phyloP scores from a whole-genome alignment of 2,113 vertebrate species.

The Campylomormyrus numenius region DNA sequence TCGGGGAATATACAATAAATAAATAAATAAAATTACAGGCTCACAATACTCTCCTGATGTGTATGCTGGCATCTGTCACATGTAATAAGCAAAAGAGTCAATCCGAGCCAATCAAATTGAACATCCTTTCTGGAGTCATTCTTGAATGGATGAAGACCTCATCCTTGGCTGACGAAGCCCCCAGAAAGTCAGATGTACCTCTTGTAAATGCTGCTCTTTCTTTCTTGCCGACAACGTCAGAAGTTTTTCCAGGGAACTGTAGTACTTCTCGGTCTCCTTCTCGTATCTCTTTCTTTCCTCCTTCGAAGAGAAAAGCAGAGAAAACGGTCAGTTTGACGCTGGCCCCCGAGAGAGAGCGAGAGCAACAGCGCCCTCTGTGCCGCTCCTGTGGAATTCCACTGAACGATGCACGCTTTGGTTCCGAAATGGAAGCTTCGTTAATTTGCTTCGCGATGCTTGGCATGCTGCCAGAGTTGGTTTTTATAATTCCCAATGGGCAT shows the following conservation, averaged over 20 bases:
- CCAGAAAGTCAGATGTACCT: conserved; percentile 62
- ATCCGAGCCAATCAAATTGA: not conserved
- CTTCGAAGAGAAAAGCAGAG: conserved; percentile 50
- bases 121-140: not conserved
- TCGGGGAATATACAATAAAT: not conserved
- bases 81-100: not conserved
- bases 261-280: conserved; percentile 97
- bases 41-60: not conserved
- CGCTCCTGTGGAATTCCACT: not conserved
- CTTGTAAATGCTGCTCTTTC: conserved; percentile 89
- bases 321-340: not conserved
- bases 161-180: not conserved
- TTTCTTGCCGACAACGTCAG: conserved; percentile 92
- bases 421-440: not conserved
- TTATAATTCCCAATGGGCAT: not conserved
- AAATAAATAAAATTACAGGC: not conserved
- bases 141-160: not conserved
- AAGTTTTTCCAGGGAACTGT: conserved; percentile 89
- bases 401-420: not conserved
- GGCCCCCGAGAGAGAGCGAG: not conserved
- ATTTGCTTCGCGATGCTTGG: not conserved
- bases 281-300: conserved; percentile 93
- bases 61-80: not conserved
- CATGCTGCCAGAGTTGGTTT: not conserved
- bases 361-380: not conserved